Percentiles rank a stretch among this genome's conserved stretches.
phyloP scores from a whole-genome alignment of 2,113 vertebrate genomes.

The Speoplatyrhinus poulsoni region DNA sequence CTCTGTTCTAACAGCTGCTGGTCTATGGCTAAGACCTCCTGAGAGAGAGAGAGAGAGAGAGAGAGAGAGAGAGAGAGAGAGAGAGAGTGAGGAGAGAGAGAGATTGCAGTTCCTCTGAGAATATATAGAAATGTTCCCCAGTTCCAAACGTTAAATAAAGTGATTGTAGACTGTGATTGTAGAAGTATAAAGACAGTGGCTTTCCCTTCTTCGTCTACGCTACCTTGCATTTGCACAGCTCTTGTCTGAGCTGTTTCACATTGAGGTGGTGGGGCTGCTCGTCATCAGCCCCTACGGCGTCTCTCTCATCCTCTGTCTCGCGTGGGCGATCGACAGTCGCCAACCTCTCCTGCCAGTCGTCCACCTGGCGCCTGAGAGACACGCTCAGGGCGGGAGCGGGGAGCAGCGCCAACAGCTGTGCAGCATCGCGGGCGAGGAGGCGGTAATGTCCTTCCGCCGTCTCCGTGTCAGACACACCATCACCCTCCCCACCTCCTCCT shows the following conservation, averaged over 20 bases:
- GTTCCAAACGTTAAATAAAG: not conserved
- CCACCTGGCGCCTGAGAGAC: slow-evolving; percentile 70
- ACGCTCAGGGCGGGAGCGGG: slow-evolving; percentile 61
- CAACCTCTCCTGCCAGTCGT: slow-evolving; percentile 81
- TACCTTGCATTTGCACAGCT: slow-evolving; percentile 88
- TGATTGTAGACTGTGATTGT: not conserved
- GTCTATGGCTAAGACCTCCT: slow-evolving; percentile 78
- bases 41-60: slow-evolving; percentile 8
- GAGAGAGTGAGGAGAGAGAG: not conserved
- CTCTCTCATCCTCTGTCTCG: slow-evolving; percentile 12
- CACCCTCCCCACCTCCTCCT: slow-evolving; percentile 42
- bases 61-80: slow-evolving; percentile 1
- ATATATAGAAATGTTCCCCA: too few species aligned
- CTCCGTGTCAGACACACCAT: slow-evolving; percentile 41
- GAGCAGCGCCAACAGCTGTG: slow-evolving; percentile 76
- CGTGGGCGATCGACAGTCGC: slow-evolving; percentile 64
- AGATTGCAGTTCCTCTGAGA: too few species aligned
- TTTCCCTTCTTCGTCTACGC: not conserved
- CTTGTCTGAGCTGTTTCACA: slow-evolving; percentile 79
- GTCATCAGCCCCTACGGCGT: slow-evolving; percentile 43
- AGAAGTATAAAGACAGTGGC: not conserved
- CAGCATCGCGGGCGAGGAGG: slow-evolving; percentile 80
- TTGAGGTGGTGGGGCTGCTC: slow-evolving; percentile 69
- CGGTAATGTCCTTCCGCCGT: slow-evolving; percentile 71
- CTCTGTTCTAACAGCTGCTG: slow-evolving; percentile 78